Evolutionary conservation across 2,888 invertebrate genomes (phyloP), one percentile per base, ranked within the genome.

Genomic region (Odontocolon sp.): DNA sequence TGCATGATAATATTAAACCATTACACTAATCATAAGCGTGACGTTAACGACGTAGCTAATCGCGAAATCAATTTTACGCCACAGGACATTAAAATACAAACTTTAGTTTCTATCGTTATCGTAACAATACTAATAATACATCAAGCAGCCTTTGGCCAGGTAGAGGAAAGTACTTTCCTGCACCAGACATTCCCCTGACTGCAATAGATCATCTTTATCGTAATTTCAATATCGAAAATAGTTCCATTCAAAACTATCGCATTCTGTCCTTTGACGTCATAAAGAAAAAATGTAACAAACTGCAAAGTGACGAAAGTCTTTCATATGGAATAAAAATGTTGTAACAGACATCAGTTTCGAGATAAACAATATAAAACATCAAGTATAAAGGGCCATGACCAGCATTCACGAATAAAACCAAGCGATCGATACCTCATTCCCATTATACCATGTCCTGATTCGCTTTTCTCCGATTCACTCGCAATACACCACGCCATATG

Each of bases 341-440:
- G 14, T n/a, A 2, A 14, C 2, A 6, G 8, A 52, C 6, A 45
- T 8, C 9, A 26, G 26, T 38, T 50, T 3, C 8, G 28, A 16
- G 9, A 23, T 4, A n/a, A 21, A 45, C 21, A 5, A 14, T 3
- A 9, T 8, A 36, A 33, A 68, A 33, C 42, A 18, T 38, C 31
- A 18, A 5, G 21, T 28, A 9, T n/a, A 21, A 21, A 21, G 31
- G 31, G 26, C 23, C 11, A 33, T 50, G 50, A 69, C 36, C 52
- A 52, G 64, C 28, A 69, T 75, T 66, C n/a, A 31, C 26, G 59
- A 66, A 70, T 66, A 54, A 66, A 61, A 67, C 33, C 28, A 9
- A 23, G 47, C 3, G 52, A 77, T 72, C 72, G 42, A 77, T 72
- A 69, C 52, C 36, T 11, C 40, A 56, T 68, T 57, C 50, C 28